phyloP scores from a whole-genome alignment of 2,113 vertebrate species.

The Scopus umbretta region DNA sequence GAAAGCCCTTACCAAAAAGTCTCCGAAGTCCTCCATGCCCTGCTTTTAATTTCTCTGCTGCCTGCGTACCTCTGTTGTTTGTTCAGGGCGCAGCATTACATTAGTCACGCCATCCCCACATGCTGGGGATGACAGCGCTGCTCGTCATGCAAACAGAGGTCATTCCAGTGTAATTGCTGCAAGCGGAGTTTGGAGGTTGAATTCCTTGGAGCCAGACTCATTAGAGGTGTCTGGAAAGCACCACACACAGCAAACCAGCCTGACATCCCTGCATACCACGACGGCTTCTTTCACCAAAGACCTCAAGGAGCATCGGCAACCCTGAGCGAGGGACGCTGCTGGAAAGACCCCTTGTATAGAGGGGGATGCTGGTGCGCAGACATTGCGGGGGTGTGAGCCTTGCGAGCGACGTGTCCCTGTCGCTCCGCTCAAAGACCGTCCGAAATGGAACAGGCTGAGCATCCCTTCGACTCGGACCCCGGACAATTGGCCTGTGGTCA shows the following conservation, averaged over 20 bases:
- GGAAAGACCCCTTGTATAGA: accelerated
- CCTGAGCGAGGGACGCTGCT: accelerated
- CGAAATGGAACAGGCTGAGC: not conserved
- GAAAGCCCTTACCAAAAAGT: not conserved
- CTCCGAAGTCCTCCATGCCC: not conserved
- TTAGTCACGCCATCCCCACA: not conserved
- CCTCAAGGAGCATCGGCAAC: not conserved
- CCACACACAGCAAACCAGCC: accelerated
- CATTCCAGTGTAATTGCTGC: accelerated
- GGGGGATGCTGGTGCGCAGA: accelerated
- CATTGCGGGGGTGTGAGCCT: not conserved
- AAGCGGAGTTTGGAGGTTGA: not conserved
- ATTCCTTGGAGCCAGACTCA: not conserved
- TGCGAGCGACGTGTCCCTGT: accelerated
- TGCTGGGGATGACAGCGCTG: not conserved
- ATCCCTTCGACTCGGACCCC: not conserved
- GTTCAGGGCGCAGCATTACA: not conserved
- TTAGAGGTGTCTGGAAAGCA: accelerated
- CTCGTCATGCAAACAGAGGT: not conserved
- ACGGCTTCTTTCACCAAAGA: not conserved
- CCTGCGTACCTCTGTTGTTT: not conserved
- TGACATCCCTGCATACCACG: accelerated
- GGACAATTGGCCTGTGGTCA: accelerated
- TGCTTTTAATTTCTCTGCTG: not conserved
- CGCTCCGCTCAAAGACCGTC: not conserved